These are phyloP conservation scores for Echinometra lucunter DNA, from an alignment of 53 echinoderm and acorn worm species.

Conservation along the genomic window DNA sequence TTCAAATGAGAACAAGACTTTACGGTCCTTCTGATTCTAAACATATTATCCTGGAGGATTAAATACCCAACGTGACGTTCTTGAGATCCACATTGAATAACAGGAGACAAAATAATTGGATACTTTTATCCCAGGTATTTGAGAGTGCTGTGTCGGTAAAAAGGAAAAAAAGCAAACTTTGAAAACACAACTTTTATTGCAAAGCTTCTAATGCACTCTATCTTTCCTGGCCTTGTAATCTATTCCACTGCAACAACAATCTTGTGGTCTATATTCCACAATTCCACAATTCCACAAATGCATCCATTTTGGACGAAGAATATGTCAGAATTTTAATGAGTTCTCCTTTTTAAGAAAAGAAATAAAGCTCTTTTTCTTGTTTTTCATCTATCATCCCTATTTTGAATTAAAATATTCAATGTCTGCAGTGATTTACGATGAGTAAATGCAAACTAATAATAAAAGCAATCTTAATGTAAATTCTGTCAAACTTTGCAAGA, in stretches of 20 bases:
- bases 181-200: not conserved
- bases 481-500: not conserved
- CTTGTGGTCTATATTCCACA: not conserved
- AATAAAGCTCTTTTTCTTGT: not conserved
- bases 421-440: not conserved
- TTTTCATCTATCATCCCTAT: no score
- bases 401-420: not conserved
- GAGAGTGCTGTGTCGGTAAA: not conserved
- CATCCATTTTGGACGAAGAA: not conserved
- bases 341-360: not conserved
- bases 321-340: not conserved
- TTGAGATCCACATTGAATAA: not conserved
- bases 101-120: not conserved
- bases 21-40: not conserved
- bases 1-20: no score
- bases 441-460: not conserved
- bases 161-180: not conserved
- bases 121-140: not conserved
- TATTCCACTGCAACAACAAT: not conserved
- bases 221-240: not conserved
- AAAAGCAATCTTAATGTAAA: not conserved
- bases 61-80: not conserved
- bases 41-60: not conserved
- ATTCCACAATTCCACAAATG: slow-evolving; percentile 24
- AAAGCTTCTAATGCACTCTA: not conserved